phyloP scores from a whole-genome alignment of 2,888 invertebrate genomes.

The Agelastica alni region DNA sequence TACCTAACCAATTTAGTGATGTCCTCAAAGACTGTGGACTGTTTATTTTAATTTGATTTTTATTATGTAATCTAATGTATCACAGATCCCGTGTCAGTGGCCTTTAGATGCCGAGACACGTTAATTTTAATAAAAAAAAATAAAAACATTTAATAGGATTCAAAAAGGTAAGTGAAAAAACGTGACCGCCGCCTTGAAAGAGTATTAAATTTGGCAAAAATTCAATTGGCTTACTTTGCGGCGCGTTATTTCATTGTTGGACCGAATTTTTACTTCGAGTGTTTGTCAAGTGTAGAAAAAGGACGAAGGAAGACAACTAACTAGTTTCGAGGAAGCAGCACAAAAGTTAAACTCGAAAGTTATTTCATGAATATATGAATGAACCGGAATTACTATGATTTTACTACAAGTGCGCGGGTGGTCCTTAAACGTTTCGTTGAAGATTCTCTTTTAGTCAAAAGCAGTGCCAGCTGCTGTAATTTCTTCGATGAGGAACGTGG shows the following conservation, averaged over 20 bases:
- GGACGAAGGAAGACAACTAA: conserved; percentile 20
- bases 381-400: conserved; percentile 42
- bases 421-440: conserved; percentile 30
- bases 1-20: too few species aligned
- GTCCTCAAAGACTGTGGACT: too few species aligned
- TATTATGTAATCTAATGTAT: too few species aligned
- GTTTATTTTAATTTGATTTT: too few species aligned
- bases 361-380: conserved; percentile 35
- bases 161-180: not conserved
- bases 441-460: not conserved
- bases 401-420: conserved; percentile 44
- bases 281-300: conserved; percentile 23
- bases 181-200: conserved; percentile 1
- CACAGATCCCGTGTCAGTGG: too few species aligned
- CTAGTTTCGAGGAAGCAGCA: conserved; percentile 14
- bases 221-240: conserved; percentile 9
- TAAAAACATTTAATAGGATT: too few species aligned
- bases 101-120: too few species aligned
- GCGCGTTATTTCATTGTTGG: conserved; percentile 5
- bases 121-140: too few species aligned
- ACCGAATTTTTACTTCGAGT: conserved; percentile 15
- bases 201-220: conserved; percentile 13
- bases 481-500: too few species aligned
- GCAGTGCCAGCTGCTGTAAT: not conserved
- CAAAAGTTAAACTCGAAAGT: conserved; percentile 33